Percentiles rank a stretch among this genome's conserved stretches.
Conservation (phyloP, 2,888 invertebrate genomes). For the Lasioglossum villosulum region DNA sequence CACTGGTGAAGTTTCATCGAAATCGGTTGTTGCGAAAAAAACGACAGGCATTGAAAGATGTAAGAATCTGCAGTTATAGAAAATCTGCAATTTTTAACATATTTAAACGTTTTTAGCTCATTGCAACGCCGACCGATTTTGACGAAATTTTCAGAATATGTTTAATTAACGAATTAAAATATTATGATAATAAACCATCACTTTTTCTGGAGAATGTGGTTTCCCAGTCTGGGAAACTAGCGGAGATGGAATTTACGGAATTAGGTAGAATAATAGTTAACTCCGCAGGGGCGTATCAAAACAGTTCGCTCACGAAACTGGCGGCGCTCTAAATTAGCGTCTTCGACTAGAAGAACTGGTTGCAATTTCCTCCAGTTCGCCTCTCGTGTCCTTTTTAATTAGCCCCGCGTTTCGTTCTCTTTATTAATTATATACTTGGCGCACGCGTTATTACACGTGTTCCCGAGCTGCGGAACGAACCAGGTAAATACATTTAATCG, state of each 20-base stretch:
- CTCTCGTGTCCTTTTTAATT: constrained; percentile 47
- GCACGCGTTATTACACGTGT: constrained; percentile 21
- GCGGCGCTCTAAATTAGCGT: constrained; percentile 26
- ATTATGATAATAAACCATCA: neutral
- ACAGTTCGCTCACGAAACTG: neutral
- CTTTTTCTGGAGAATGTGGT: neutral
- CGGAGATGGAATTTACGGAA: neutral
- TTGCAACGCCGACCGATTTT: too few relatives aligned
- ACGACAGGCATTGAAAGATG: too few relatives aligned
- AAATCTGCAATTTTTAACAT: too few relatives aligned
- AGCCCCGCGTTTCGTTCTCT: constrained; percentile 37
- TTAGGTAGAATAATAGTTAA: neutral
- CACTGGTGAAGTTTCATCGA: too few relatives aligned
- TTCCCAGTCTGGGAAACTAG: neutral
- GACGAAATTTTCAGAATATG: too few relatives aligned
- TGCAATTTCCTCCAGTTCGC: constrained; percentile 28
- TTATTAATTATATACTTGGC: constrained; percentile 57
- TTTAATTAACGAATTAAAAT: too few relatives aligned
- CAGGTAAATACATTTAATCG: constrained; percentile 44
- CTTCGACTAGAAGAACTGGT: constrained; percentile 7
- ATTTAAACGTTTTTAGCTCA: too few relatives aligned
- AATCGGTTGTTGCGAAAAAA: too few relatives aligned
- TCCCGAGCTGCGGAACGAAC: constrained; percentile 23
- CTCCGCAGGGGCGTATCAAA: neutral
- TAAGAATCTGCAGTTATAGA: too few relatives aligned